Evolutionary conservation across 2,888 invertebrate species (phyloP).

Genomic region (Netelia fuscicornis): DNA sequence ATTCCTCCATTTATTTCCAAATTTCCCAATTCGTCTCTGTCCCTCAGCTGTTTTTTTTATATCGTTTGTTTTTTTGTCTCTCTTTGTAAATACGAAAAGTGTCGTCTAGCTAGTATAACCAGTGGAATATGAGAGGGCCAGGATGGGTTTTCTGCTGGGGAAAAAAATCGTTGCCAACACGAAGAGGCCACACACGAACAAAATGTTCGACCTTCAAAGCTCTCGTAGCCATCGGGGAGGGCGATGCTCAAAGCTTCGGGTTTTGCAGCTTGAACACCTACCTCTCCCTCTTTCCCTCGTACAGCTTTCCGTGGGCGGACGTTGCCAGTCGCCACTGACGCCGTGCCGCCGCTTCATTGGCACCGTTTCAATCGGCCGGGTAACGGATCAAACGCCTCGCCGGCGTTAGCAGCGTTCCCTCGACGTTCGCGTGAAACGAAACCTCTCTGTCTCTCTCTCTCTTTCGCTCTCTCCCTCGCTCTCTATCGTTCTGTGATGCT

Average conservation of each 20-base stretch:
- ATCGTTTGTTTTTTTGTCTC: background rate
- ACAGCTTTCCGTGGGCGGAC: slow-evolving; percentile 23
- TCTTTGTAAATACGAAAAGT: slow-evolving; percentile 36
- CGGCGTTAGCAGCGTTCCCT: slow-evolving; percentile 70
- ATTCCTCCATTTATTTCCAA: background rate
- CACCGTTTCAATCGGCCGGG: slow-evolving; percentile 82
- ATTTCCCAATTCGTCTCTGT: background rate
- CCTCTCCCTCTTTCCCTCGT: slow-evolving; percentile 31
- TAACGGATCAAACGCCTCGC: slow-evolving; percentile 80
- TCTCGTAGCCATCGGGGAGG: slow-evolving; percentile 45
- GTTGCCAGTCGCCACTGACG: slow-evolving; percentile 61
- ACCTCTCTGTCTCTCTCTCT: slow-evolving; percentile 66
- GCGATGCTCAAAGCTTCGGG: slow-evolving; percentile 65
- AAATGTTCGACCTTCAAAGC: slow-evolving; percentile 69
- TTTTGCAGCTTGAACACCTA: slow-evolving; percentile 64
- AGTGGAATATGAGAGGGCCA: slow-evolving; percentile 8
- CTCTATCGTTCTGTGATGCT: slow-evolving; percentile 39
- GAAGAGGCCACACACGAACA: slow-evolving; percentile 51
- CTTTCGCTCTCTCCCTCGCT: background rate
- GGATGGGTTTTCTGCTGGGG: slow-evolving; percentile 5
- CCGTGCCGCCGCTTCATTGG: slow-evolving; percentile 79
- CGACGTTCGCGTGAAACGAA: slow-evolving; percentile 67
- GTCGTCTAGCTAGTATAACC: slow-evolving; percentile 44
- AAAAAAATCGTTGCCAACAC: slow-evolving; percentile 58
- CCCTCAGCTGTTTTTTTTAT: background rate